A percentile compares a stretch with the other conserved stretches of the same genome.
These are phyloP conservation scores for Netelia fuscicornis DNA, from an alignment of 2,888 invertebrate genomes.

Conservation along the genomic window DNA sequence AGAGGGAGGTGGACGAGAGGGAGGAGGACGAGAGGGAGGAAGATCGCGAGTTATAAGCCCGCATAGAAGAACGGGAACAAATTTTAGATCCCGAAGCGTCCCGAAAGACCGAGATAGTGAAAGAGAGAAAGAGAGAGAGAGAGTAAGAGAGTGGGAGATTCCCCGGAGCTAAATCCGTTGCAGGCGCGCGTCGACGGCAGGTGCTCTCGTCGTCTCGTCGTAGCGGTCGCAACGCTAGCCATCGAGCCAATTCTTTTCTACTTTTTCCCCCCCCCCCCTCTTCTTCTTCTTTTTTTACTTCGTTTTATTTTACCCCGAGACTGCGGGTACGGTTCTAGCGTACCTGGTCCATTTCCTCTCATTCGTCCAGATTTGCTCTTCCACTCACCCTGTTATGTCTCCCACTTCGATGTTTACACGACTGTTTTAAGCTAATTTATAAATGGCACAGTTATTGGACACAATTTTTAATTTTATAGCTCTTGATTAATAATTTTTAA, in stretches of 20 bases:
- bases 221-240: slow-evolving; percentile 11
- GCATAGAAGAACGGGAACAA: slow-evolving; percentile 18
- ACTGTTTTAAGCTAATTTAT: background rate
- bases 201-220: slow-evolving; percentile 51
- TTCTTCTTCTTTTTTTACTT: slow-evolving; percentile 13
- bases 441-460: slow-evolving; percentile 10
- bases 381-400: background rate
- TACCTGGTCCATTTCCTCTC: slow-evolving; percentile 8
- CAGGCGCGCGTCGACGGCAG: slow-evolving; percentile 48
- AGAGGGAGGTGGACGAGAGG: background rate
- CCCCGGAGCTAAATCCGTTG: slow-evolving; percentile 61
- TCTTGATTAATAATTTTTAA: background rate
- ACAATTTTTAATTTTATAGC: background rate
- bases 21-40: background rate
- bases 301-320: slow-evolving; percentile 36
- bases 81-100: slow-evolving; percentile 35
- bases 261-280: background rate
- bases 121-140: slow-evolving; percentile 15
- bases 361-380: slow-evolving; percentile 6
- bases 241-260: slow-evolving; percentile 60
- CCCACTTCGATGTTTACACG: background rate
- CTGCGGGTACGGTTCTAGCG: slow-evolving; percentile 8
- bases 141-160: slow-evolving; percentile 2
- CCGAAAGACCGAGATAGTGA: slow-evolving; percentile 23
- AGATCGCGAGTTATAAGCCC: slow-evolving; percentile 11